These are phyloP conservation scores for Rosalia funebris DNA, from an alignment of 2,888 invertebrate species.

Conservation along the genomic window DNA sequence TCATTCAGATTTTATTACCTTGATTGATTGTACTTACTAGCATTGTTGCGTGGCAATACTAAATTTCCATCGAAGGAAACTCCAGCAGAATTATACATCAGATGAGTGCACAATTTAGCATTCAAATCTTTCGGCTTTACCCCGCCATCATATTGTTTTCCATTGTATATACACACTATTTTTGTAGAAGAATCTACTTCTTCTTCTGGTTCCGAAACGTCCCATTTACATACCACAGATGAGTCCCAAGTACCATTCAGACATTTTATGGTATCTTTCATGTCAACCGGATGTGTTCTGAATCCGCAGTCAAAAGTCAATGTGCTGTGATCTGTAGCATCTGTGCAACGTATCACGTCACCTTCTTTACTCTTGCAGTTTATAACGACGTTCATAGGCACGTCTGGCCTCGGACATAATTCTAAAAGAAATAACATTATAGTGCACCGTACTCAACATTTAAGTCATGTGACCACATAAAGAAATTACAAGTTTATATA, in stretches of 20 bases:
- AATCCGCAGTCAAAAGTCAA: slow-evolving; percentile 25
- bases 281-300: slow-evolving; percentile 15
- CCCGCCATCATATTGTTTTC: background rate
- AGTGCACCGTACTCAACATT: no score
- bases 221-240: background rate
- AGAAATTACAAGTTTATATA: no score
- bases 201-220: no score
- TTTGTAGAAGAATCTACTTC: no score
- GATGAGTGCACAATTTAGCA: background rate
- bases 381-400: slow-evolving; percentile 9
- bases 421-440: no score
- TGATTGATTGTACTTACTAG: no score
- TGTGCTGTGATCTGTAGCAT: slow-evolving; percentile 25
- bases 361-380: slow-evolving; percentile 21
- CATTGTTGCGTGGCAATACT: no score
- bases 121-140: background rate
- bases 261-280: background rate
- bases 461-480: no score
- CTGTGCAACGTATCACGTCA: slow-evolving; percentile 20
- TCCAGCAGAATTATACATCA: background rate
- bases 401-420: slow-evolving; percentile 16
- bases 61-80: background rate
- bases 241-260: background rate
- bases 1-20: no score
- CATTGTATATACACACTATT: background rate